phyloP scores from a whole-genome alignment of 2,113 vertebrate genomes.

The Sphyrna mokarran region DNA sequence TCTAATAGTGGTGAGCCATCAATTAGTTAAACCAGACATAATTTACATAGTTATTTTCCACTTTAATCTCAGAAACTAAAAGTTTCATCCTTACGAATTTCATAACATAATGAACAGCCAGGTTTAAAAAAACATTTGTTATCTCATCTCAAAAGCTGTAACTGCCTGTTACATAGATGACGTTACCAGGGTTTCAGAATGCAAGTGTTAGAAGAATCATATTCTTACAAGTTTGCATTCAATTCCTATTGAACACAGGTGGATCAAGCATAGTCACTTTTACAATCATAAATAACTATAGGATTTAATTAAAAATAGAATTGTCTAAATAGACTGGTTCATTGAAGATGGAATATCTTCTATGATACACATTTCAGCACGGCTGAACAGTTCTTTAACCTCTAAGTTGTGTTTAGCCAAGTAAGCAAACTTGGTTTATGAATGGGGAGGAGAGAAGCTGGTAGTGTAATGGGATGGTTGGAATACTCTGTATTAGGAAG shows the following conservation, averaged over 20 bases:
- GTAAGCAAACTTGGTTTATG: background rate
- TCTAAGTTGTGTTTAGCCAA: background rate
- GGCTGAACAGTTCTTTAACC: background rate
- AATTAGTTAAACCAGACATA: constrained; percentile 22
- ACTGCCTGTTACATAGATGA: background rate
- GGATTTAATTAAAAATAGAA: background rate
- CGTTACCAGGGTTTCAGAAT: background rate
- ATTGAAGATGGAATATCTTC: background rate
- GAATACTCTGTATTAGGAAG: too few species aligned
- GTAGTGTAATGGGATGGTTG: background rate
- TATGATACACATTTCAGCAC: background rate
- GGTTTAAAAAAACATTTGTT: background rate
- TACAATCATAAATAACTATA: background rate
- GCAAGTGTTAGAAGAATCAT: background rate
- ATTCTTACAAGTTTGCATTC: background rate
- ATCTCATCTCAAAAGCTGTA: background rate
- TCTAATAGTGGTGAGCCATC: background rate
- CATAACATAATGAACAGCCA: too few species aligned
- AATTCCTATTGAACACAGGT: background rate
- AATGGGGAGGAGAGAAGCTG: background rate
- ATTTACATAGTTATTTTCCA: background rate
- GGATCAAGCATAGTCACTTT: background rate
- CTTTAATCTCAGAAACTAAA: background rate
- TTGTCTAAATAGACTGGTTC: background rate
- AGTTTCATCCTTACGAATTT: background rate